A percentile compares a stretch with the other conserved stretches of the same genome.
These are phyloP conservation scores for Nothocercus nigrocapillus DNA, from an alignment of 2,113 vertebrate species.

Conservation along the genomic window DNA sequence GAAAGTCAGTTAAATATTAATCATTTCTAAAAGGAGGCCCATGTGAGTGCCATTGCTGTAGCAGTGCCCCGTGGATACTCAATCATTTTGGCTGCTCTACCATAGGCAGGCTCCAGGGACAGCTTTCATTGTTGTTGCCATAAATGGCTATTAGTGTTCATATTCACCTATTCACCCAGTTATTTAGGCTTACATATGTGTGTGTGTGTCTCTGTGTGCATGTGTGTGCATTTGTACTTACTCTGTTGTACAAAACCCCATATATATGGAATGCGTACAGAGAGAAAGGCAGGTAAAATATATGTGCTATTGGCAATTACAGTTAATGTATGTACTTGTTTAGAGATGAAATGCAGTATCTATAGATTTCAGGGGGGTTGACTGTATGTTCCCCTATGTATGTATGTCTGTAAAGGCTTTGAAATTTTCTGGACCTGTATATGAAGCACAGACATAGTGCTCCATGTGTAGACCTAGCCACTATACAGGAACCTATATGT, in stretches of 20 bases:
- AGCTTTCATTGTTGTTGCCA: conserved; percentile 67
- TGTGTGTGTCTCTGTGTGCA: neutral
- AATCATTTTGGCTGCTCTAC: conserved; percentile 64
- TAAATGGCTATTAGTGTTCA: conserved; percentile 64
- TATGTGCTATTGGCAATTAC: neutral
- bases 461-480: neutral
- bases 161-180: conserved; percentile 45
- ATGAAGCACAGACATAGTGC: neutral
- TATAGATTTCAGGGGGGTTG: neutral
- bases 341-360: neutral
- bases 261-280: neutral
- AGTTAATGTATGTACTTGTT: neutral
- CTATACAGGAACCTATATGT: neutral
- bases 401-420: neutral
- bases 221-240: neutral
- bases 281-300: neutral
- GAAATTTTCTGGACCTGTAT: accelerated
- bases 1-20: conserved; percentile 75
- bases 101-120: conserved; percentile 47
- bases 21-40: conserved; percentile 71
- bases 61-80: conserved; percentile 59
- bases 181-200: neutral
- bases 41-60: conserved; percentile 64
- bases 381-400: neutral
- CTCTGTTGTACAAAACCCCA: too few species aligned